Evolutionary conservation across 2,888 invertebrate species (phyloP), one percentile per base, ranked within the genome.

Genomic region (Mylabris sibirica): DNA sequence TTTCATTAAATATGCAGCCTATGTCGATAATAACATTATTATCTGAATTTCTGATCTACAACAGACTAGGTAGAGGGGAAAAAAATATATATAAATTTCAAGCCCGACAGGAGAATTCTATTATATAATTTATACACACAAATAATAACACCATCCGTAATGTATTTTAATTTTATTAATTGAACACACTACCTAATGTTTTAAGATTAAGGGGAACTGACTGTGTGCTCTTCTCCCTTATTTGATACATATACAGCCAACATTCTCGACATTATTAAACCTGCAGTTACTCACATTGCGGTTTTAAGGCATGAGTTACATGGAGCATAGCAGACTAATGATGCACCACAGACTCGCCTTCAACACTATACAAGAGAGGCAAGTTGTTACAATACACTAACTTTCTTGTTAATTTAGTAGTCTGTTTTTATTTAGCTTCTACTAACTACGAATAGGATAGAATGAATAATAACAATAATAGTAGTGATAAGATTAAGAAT

Each of bases 281-380:
- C 77, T 77, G 81, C 81, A 81, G 82, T 84, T 83, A 83, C 81
- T 83, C 83, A 84, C 80, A 78, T 77, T 82, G 83, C 80, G 83
- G 83, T 82, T 81, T 74, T 71, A 74, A 73, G 81, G 78, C 80
- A 79, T 82, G 81, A 82, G 80, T 82, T 82, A 80, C 75, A 75
- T 75, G 73, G 76, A 24, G 76, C 80, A 74, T 78, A 78, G 79
- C 80, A 82, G 81, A 81, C 78, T 80, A 82, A 81, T 81, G 81
- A 81, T 80, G 80, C 81, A 80, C 81, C 81, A 75, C 80, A 81
- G 80, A 74, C 75, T 77, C 78, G 73, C 76, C 70, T 71, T 72
- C 75, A 75, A 71, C 74, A 74, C 76, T 77, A 77, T 75, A 75
- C 77, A 77, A 77, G 78, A 79, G 77, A 79, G 78, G 76, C 80